Conservation (phyloP, 2,888 invertebrate species). For the Nemapogon koenigi region DNA sequence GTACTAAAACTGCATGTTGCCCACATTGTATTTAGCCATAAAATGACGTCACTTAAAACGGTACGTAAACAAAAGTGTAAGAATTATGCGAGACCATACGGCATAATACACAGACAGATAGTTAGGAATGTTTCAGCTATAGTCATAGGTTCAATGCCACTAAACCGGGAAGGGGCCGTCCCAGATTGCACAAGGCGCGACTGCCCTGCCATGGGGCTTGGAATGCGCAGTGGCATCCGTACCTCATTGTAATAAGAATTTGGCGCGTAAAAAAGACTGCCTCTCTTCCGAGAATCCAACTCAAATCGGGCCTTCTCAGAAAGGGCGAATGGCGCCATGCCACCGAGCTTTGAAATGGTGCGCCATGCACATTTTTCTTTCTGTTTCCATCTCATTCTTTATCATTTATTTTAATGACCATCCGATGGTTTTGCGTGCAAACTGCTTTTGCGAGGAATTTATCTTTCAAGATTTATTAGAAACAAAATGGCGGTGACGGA, state of each 20-base stretch:
- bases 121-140: too few species aligned
- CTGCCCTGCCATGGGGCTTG: background rate
- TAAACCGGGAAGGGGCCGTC: constrained; percentile 16
- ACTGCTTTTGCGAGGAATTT: background rate
- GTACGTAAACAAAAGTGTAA: too few species aligned
- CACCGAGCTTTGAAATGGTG: too few species aligned
- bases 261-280: constrained; percentile 21
- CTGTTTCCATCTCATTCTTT: constrained; percentile 10
- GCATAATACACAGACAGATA: too few species aligned
- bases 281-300: constrained; percentile 15
- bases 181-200: constrained; percentile 23
- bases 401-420: constrained; percentile 20
- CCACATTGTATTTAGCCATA: too few species aligned
- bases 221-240: constrained; percentile 15
- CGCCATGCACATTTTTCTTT: too few species aligned
- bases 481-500: too few species aligned
- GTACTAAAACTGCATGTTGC: too few species aligned
- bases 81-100: too few species aligned
- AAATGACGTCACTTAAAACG: too few species aligned
- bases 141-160: too few species aligned
- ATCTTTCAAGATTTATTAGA: too few species aligned
- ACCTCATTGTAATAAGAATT: constrained; percentile 34
- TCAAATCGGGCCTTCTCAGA: constrained; percentile 33
- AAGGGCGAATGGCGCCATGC: constrained; percentile 16
- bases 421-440: constrained; percentile 6